phyloP scores from a whole-genome alignment of 2,113 vertebrate genomes.

The Oenanthe melanoleuca region DNA sequence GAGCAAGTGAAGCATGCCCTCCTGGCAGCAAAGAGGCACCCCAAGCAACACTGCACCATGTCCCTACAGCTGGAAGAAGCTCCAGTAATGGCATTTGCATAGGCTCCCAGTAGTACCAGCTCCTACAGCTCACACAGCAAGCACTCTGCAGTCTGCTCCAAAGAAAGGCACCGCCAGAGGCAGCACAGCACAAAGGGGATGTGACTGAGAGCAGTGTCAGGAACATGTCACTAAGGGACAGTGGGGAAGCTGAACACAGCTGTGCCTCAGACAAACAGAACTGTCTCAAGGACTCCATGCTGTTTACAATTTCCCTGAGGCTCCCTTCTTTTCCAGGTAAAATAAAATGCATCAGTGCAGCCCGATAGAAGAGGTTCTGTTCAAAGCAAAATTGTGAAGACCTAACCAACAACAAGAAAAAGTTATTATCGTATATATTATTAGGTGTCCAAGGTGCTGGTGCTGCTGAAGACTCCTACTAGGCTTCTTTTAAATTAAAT shows the following conservation, averaged over 20 bases:
- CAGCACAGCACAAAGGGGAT: neutral
- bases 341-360: neutral
- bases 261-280: neutral
- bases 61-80: neutral
- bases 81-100: accelerated
- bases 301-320: neutral
- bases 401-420: neutral
- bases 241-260: neutral
- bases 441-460: neutral
- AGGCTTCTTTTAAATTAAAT: neutral
- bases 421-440: neutral
- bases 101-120: neutral
- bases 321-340: neutral
- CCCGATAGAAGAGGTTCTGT: neutral
- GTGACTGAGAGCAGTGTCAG: neutral
- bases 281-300: neutral
- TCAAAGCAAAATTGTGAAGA: neutral
- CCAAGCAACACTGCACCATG: neutral
- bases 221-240: neutral
- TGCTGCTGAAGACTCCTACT: neutral
- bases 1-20: neutral
- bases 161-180: neutral
- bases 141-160: neutral
- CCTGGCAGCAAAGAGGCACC: neutral
- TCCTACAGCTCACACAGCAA: neutral